Percentiles rank a stretch among this genome's conserved stretches.
These are phyloP conservation scores for Hetaerina americana DNA, from an alignment of 1,140 invertebrate genomes.

Conservation along the genomic window DNA sequence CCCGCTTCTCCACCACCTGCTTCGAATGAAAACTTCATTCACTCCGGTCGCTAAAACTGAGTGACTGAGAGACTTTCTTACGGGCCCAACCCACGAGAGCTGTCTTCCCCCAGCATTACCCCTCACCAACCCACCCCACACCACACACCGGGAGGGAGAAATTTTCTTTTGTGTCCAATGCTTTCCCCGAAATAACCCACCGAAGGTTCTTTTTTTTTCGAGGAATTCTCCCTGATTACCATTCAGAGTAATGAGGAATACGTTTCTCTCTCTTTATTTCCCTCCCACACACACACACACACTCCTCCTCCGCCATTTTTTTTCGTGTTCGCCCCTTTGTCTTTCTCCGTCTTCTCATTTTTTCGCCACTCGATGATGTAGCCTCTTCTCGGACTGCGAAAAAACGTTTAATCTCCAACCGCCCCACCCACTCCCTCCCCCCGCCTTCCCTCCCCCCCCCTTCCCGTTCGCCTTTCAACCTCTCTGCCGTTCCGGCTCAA, in stretches of 20 bases:
- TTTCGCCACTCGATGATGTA: too few species aligned
- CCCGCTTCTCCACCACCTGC: background rate
- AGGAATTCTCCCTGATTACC: background rate
- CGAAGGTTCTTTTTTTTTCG: background rate
- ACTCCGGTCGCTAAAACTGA: too few species aligned
- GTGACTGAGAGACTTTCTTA: too few species aligned
- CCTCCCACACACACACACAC: too few species aligned
- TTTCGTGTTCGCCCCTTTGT: background rate
- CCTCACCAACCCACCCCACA: too few species aligned
- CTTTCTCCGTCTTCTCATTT: background rate
- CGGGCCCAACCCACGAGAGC: too few species aligned
- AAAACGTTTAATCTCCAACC: background rate
- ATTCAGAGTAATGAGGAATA: background rate
- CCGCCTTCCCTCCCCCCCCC: background rate
- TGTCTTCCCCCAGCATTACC: too few species aligned
- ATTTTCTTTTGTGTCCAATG: background rate
- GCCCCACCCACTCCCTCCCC: background rate
- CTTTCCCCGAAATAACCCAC: background rate
- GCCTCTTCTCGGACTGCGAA: background rate
- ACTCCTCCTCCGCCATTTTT: background rate
- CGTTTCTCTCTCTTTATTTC: background rate
- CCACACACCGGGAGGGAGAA: too few species aligned
- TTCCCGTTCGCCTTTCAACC: background rate
- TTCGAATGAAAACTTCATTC: background rate
- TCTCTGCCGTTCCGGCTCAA: background rate